phyloP scores from a whole-genome alignment of 2,888 invertebrate genomes.

The Lucinisca nassula region DNA sequence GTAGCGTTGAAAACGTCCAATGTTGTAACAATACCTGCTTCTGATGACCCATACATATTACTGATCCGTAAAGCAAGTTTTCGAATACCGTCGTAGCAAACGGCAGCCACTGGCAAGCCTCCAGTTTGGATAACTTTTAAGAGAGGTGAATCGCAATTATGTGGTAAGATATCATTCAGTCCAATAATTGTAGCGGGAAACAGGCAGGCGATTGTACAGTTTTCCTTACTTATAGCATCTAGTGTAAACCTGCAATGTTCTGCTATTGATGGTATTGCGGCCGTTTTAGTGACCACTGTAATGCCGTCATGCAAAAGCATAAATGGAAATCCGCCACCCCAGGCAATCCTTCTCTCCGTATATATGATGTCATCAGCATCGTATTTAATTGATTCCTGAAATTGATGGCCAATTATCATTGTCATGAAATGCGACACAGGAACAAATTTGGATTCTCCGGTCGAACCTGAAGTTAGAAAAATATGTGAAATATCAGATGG shows the following conservation, averaged over 20 bases:
- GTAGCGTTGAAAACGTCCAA: not conserved
- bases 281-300: constrained; percentile 35
- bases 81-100: constrained; percentile 42
- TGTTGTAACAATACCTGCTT: constrained; percentile 26
- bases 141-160: not conserved
- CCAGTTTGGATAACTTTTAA: constrained; percentile 43
- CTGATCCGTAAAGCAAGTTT: constrained; percentile 18
- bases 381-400: constrained; percentile 11
- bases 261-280: constrained; percentile 7
- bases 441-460: constrained; percentile 39
- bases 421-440: constrained; percentile 33
- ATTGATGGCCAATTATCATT: constrained; percentile 20
- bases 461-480: constrained; percentile 42
- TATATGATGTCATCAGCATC: constrained; percentile 34
- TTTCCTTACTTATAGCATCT: constrained; percentile 23
- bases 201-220: constrained; percentile 35
- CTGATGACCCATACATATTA: constrained; percentile 37
- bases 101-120: constrained; percentile 27
- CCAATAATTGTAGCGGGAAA: constrained; percentile 41
- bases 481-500: constrained; percentile 19
- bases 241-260: constrained; percentile 50
- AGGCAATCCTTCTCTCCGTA: constrained; percentile 41
- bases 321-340: constrained; percentile 58
- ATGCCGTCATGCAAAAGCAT: constrained; percentile 44
- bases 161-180: not conserved